phyloP scores from a whole-genome alignment of 2,888 invertebrate genomes.

The Machimus rusticus region DNA sequence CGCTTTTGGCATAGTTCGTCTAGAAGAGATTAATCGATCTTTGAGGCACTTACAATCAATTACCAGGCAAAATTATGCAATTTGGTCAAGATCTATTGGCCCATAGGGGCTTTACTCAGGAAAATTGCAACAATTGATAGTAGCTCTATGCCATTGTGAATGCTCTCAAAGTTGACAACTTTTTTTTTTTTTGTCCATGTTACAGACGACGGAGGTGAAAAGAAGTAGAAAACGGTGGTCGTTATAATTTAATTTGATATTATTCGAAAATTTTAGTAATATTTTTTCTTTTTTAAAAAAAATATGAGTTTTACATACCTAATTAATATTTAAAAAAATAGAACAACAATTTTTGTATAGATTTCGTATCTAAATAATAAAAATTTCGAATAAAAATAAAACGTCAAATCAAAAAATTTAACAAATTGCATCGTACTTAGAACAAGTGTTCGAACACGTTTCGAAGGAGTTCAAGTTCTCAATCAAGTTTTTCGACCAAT shows the following conservation, averaged over 20 bases:
- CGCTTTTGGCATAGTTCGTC: not conserved
- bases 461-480: too few species aligned
- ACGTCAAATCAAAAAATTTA: too few species aligned
- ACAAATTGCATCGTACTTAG: too few species aligned
- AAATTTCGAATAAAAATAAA: too few species aligned
- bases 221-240: not conserved
- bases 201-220: not conserved
- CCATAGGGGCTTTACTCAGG: not conserved
- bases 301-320: too few species aligned
- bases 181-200: not conserved
- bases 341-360: too few species aligned
- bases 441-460: too few species aligned
- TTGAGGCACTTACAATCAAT: constrained; percentile 38
- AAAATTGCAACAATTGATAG: constrained; percentile 36
- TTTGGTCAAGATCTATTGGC: constrained; percentile 40
- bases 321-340: too few species aligned
- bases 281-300: too few species aligned
- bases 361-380: too few species aligned
- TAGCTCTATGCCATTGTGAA: not conserved
- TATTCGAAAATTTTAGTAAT: not conserved
- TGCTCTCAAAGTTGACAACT: not conserved
- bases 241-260: not conserved
- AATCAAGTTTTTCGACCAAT: too few species aligned
- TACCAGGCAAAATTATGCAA: constrained; percentile 33
- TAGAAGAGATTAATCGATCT: constrained; percentile 32